These are phyloP conservation scores for Clupea harengus DNA, from an alignment of 2,113 vertebrate species.

Conservation along the genomic window DNA sequence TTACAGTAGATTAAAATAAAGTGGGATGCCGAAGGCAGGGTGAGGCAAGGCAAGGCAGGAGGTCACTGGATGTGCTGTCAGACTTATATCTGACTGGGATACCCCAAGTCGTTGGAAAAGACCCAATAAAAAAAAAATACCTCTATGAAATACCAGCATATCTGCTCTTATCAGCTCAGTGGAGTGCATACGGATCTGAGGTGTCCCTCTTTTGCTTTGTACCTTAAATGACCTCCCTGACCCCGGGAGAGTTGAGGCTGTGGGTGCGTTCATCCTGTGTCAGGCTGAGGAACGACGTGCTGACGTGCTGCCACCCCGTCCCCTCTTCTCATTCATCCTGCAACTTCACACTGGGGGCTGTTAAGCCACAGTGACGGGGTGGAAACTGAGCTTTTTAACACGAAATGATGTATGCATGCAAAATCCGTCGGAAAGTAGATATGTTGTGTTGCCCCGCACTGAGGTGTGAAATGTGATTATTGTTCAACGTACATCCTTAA, in stretches of 20 bases:
- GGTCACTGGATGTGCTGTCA: not conserved
- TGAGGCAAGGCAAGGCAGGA: not conserved
- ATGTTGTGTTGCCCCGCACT: not conserved
- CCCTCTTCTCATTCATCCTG: not conserved
- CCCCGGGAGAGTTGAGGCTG: not conserved
- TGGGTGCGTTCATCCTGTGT: not conserved
- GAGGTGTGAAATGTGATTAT: not conserved
- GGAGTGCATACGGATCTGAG: not conserved
- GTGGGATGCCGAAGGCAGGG: not conserved
- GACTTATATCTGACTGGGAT: too few species aligned
- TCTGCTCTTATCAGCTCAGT: not conserved
- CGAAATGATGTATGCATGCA: not conserved
- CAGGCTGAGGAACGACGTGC: not conserved
- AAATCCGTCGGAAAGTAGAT: not conserved
- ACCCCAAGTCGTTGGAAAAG: too few species aligned
- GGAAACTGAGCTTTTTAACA: not conserved
- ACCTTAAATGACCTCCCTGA: not conserved
- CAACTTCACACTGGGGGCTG: not conserved
- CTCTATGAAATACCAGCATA: too few species aligned
- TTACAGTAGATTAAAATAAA: not conserved
- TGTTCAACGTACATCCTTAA: not conserved
- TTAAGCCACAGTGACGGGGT: not conserved
- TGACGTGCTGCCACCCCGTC: not conserved
- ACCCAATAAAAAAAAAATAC: too few species aligned
- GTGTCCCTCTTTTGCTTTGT: not conserved